phyloP scores from a whole-genome alignment of 2,113 vertebrate species.

The Myrmecobius fasciatus region DNA sequence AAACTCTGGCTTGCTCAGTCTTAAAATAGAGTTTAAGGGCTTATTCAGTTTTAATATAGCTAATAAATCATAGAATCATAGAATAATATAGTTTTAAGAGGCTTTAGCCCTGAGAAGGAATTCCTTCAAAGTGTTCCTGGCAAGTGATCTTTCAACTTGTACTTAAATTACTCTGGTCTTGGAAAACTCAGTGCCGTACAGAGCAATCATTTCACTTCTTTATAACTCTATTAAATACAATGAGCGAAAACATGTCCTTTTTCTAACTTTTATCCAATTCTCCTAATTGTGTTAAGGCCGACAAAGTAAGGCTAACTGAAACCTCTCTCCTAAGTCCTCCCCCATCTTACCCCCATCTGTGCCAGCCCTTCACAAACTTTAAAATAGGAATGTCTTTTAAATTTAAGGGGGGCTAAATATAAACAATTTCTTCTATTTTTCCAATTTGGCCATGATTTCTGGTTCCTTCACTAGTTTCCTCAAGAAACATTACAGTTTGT shows the following conservation, averaged over 20 bases:
- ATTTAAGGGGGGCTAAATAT: neutral
- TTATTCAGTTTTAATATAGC: neutral
- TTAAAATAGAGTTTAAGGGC: neutral
- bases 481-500: neutral
- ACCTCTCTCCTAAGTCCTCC: too few relatives aligned
- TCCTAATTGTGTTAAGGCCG: neutral
- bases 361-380: neutral
- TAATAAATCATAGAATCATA: neutral
- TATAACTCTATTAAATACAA: neutral
- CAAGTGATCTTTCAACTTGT: neutral
- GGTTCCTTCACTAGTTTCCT: neutral
- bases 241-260: neutral
- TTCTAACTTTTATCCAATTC: neutral
- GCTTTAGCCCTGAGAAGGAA: neutral
- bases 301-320: too few relatives aligned
- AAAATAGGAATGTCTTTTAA: neutral
- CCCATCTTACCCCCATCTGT: too few relatives aligned
- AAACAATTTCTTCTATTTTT: neutral
- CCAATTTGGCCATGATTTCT: neutral
- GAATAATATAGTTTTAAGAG: neutral
- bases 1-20: neutral
- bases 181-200: neutral
- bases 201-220: neutral
- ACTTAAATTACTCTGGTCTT: neutral
- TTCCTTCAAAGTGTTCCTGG: neutral